Conservation (phyloP, 2,888 invertebrate species). For the Pasiphila rectangulata region DNA sequence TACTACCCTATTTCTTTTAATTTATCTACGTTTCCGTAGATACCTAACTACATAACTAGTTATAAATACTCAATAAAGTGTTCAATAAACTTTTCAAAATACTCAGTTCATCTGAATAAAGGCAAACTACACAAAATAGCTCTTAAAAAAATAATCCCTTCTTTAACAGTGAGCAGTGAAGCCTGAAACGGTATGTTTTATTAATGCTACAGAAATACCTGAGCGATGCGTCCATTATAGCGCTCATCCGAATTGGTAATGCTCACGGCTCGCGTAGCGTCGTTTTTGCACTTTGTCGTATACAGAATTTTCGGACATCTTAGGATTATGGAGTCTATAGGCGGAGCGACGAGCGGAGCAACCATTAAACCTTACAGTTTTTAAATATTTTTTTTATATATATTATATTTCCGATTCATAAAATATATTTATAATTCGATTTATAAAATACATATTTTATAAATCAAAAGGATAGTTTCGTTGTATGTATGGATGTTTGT, state of each 20-base stretch:
- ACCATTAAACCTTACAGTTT: no score
- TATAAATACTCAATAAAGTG: no score
- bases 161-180: not conserved
- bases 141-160: slow-evolving; percentile 7
- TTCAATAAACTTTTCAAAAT: not conserved
- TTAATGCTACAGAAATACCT: slow-evolving; percentile 16
- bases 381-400: no score
- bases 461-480: no score
- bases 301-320: slow-evolving; percentile 2
- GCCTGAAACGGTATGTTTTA: slow-evolving; percentile 15
- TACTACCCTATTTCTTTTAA: not conserved
- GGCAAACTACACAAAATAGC: not conserved
- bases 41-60: no score
- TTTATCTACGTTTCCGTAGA: no score
- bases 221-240: slow-evolving; percentile 11
- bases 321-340: not conserved
- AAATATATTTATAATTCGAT: no score
- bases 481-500: no score
- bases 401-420: no score
- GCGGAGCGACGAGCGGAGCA: slow-evolving; percentile 4
- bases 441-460: no score
- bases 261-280: slow-evolving; percentile 1
- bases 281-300: slow-evolving; percentile 17
- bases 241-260: slow-evolving; percentile 22
- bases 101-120: not conserved